Percentiles rank a stretch among this genome's conserved stretches.
Evolutionary conservation across 2,113 vertebrate species (phyloP).

Genomic region (Gymnocephalus cernua): DNA sequence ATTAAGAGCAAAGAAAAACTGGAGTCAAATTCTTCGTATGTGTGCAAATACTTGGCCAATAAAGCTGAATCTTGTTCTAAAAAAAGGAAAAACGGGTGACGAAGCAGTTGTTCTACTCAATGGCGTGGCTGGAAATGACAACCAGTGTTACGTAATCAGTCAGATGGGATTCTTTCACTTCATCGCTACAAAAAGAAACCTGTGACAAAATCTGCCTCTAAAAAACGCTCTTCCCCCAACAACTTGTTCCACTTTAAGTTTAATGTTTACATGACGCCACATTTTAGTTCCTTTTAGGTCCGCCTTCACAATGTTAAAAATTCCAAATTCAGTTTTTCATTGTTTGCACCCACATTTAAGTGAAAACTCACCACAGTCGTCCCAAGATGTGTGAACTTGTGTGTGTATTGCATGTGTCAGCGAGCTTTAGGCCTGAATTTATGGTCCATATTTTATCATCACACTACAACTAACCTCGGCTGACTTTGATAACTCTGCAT

Average conservation of each 20-base stretch:
- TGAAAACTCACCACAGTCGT: neutral
- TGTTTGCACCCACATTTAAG: neutral
- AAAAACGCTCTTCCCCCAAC: neutral
- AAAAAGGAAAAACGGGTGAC: too few species aligned
- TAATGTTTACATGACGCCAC: neutral
- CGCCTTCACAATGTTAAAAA: neutral
- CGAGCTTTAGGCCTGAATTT: conserved; percentile 49
- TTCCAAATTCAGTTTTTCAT: neutral
- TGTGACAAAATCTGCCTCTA: too few species aligned
- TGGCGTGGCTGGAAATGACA: too few species aligned
- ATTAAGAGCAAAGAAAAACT: too few species aligned
- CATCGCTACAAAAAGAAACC: too few species aligned
- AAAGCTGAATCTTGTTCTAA: too few species aligned
- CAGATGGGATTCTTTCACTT: too few species aligned
- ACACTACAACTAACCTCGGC: conserved; percentile 72
- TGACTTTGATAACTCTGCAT: conserved; percentile 81
- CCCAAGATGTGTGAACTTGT: neutral
- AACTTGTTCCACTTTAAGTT: neutral
- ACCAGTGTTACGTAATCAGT: too few species aligned
- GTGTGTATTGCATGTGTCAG: neutral
- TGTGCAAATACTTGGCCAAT: too few species aligned
- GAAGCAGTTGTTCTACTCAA: too few species aligned
- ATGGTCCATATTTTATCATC: conserved; percentile 73
- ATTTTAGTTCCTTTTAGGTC: neutral
- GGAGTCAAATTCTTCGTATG: too few species aligned